Evolutionary conservation across 1,140 invertebrate species (phyloP), one percentile per base, ranked within the genome.

Genomic region (Anoplolepis gracilipes): DNA sequence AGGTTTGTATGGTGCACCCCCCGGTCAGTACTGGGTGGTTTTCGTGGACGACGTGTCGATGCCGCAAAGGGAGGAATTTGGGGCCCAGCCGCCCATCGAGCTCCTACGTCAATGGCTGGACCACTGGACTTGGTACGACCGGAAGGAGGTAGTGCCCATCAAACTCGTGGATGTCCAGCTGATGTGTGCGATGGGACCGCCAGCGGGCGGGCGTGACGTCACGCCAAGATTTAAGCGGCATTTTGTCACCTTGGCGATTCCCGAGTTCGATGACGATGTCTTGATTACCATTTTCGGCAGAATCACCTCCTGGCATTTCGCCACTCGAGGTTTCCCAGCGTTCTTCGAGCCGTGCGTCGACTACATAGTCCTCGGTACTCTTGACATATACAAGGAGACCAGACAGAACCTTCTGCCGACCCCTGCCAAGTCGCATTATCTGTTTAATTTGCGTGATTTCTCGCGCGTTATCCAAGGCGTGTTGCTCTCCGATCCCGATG

Each of bases 21-120:
- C 78, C 1, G 90, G 88, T 0, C 90, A 90, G 75, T 55, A 91
- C 1, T 91, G 97, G 95, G 97, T 99, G 8, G 96, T 99, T 55
- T 99, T 99, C 94, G 97, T 99, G 2, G 99, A 99, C 93, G 99
- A 99, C 93, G 95, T 99, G 10, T 99, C 98, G 87, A 98, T 99
- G 97, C 98, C 98, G 0, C 95, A 98, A 82, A 97, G 97, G 81
- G 98, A 98, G 92, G 96, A 96, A 10, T 99, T 97, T 93, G 98
- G 98, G 0, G 98, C 98, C 0, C 98, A 99, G 94, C 98, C 98
- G 0, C 98, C 98, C 0, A 98, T 99, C 46, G 98, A 99, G 93
- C 94, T 99, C 49, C 93, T 99, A 2, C 95, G 99, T 33, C 98
- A 99, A 94, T 98, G 97, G 96, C 95, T 99, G n/a, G 99, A 99